Base-by-base conservation (phyloP, 37 sponge, comb jelly and placozoan genomes). In the Ephydatia muelleri region DNA sequence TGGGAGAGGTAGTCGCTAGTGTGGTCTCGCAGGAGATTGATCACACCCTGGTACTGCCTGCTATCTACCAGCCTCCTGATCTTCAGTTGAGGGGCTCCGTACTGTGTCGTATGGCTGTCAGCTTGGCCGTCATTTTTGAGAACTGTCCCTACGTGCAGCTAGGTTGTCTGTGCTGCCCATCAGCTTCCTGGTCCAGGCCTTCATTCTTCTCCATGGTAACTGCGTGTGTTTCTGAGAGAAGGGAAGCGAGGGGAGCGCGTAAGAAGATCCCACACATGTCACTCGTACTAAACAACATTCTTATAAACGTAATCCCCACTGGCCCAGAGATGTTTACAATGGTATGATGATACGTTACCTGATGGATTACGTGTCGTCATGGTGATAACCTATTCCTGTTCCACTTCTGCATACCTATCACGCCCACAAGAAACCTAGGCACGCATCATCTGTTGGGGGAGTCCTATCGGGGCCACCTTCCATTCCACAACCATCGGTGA, bases 21-120 rank as follows among this genome's bases (percentile, higher is more conserved):
- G 48, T 75, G 76, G 70, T 88, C 85, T 1, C 86, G 35, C 0
- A 92, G 28, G 11, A 77, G 28, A 23, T 88, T 85, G 37, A 88
- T 85, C 37, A 79, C 84, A 16, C 82, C 49, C 40, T 83, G 49
- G 70, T 69, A 92, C 66, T 87, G 25, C 39, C 75, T 49, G 32
- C 80, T 82, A 33, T 89, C 90, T 40, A 93, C 77, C 0, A 89
- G 68, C 67, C 75, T 81, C 35, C 80, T 80, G 5, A 93, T 80
- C 65, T 89, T 68, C 27, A 81, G 33, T 16, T 82, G 76, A 9
- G 93, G 86, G 49, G 80, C 32, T 27, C 89, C 93, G 33, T 39
- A 83, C 19, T 78, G 66, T 0, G 84, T 75, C 49, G 16, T 57
- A 14, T 57, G 57, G 57, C 14, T 21, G 16, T 57, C 57, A 5